A percentile compares a stretch with the other conserved stretches of the same genome.
phyloP scores from a whole-genome alignment of 64 coral and sea anemone species.

The Orbicella faveolata region DNA sequence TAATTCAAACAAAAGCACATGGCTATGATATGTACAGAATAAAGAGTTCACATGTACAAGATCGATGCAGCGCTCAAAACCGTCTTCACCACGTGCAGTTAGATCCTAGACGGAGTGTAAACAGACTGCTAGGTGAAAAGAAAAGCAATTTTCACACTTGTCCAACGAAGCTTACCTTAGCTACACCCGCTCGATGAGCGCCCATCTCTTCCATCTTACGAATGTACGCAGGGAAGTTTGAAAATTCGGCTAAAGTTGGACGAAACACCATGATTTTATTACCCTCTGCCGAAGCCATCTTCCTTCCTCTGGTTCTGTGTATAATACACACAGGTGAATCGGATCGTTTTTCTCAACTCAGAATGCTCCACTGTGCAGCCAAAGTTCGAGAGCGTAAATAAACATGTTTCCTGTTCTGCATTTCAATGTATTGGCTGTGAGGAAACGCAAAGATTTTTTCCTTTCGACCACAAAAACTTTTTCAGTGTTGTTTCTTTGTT shows the following conservation, averaged over 20 bases:
- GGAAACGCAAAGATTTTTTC: constrained; percentile 10
- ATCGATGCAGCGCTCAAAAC: constrained; percentile 11
- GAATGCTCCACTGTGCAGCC: background rate
- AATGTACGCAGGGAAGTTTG: constrained; percentile 87
- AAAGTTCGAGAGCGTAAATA: constrained; percentile 12
- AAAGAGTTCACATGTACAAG: background rate
- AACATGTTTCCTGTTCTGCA: background rate
- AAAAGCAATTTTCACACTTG: background rate
- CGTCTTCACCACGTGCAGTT: constrained; percentile 4
- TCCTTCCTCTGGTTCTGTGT: background rate
- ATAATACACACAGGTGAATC: background rate
- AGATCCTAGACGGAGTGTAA: background rate
- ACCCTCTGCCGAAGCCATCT: constrained; percentile 58
- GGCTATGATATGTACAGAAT: background rate
- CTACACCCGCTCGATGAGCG: constrained; percentile 86
- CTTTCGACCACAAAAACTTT: constrained; percentile 13
- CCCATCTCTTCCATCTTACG: constrained; percentile 95
- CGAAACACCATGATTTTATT: constrained; percentile 96
- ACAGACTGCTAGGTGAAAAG: background rate
- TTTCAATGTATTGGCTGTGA: background rate
- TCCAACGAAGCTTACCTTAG: constrained; percentile 66
- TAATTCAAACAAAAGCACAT: constrained; percentile 1
- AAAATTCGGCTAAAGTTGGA: constrained; percentile 86
- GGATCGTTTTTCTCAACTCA: background rate
- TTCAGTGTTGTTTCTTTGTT: constrained; percentile 37